These are phyloP conservation scores for Xiphorhynchus erythropygius DNA, from an alignment of 2,797 vertebrate genomes.

Conservation along the genomic window DNA sequence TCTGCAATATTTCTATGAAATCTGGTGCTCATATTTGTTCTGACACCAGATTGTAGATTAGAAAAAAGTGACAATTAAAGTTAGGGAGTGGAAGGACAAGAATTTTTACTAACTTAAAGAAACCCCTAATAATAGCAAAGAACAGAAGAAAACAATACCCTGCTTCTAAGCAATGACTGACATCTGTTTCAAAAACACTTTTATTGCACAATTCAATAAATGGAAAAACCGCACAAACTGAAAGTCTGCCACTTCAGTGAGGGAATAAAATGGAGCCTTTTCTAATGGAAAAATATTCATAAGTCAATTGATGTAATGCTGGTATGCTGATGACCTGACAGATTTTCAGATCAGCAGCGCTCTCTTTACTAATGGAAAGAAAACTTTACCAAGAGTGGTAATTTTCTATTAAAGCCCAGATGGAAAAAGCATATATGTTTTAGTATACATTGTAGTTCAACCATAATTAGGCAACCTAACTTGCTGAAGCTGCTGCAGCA, in stretches of 20 bases:
- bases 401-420: slow-evolving; percentile 28
- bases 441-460: not conserved
- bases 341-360: slow-evolving; percentile 47
- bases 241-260: slow-evolving; percentile 40
- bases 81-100: not conserved
- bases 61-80: slow-evolving; percentile 16
- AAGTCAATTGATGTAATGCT: slow-evolving; percentile 64
- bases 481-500: not conserved
- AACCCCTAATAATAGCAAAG: not conserved
- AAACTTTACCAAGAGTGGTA: slow-evolving; percentile 32
- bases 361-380: slow-evolving; percentile 48
- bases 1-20: slow-evolving; percentile 22
- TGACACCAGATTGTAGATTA: slow-evolving; percentile 26
- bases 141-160: slow-evolving; percentile 19
- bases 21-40: slow-evolving; percentile 4
- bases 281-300: slow-evolving; percentile 65
- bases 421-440: slow-evolving; percentile 35
- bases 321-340: slow-evolving; percentile 49
- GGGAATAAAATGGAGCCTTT: slow-evolving; percentile 45
- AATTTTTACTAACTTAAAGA: not conserved
- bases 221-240: slow-evolving; percentile 58
- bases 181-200: slow-evolving; percentile 56
- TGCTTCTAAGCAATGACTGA: slow-evolving; percentile 53
- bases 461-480: fast-evolving
- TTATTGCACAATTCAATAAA: slow-evolving; percentile 62